phyloP scores from a whole-genome alignment of 2,113 vertebrate genomes.

The Dromas ardeola region DNA sequence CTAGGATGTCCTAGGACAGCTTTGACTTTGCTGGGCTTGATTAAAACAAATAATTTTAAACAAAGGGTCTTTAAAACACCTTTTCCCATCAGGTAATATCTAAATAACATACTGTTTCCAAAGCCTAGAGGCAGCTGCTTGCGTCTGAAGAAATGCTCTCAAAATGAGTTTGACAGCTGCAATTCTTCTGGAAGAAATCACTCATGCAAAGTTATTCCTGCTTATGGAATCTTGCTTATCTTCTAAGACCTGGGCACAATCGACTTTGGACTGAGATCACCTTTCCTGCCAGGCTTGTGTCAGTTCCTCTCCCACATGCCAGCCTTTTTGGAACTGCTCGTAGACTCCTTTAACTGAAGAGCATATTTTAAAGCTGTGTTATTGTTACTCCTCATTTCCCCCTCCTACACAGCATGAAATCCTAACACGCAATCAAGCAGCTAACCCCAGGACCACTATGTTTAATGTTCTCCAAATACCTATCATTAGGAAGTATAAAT shows the following conservation, averaged over 20 bases:
- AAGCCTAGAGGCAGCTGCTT: background rate
- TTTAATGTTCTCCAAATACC: slow-evolving; percentile 26
- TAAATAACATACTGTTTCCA: background rate
- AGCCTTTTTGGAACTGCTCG: background rate
- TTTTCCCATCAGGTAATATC: background rate
- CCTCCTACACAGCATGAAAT: background rate
- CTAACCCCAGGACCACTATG: slow-evolving; percentile 16
- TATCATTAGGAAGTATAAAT: slow-evolving; percentile 28
- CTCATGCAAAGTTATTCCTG: background rate
- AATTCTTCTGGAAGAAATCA: background rate
- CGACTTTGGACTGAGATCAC: background rate
- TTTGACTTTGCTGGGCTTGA: background rate
- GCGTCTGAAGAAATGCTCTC: background rate
- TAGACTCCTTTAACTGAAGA: background rate
- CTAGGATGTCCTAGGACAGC: background rate
- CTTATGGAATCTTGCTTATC: background rate
- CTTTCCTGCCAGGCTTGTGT: background rate
- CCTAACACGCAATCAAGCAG: background rate
- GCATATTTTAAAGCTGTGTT: background rate
- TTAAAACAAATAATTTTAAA: background rate
- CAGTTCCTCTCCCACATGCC: background rate
- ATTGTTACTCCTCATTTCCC: slow-evolving; percentile 10
- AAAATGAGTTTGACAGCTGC: slow-evolving; percentile 1
- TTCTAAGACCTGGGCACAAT: background rate
- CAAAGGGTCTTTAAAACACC: background rate